These are phyloP conservation scores for Muscidifurax raptorellus DNA, from an alignment of 1,140 invertebrate species.

Conservation along the genomic window DNA sequence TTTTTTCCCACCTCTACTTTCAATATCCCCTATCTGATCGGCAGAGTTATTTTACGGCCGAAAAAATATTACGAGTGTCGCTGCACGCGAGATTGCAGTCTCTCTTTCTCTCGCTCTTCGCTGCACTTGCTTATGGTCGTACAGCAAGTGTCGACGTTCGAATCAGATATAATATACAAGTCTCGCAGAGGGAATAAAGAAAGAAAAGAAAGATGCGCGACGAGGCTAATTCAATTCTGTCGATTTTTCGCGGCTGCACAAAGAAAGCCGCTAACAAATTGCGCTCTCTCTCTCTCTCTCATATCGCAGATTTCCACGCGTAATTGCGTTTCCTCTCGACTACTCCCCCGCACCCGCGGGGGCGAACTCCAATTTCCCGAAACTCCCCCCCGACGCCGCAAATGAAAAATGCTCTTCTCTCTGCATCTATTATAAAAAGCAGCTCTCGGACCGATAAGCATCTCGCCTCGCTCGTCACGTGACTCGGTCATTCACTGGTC, in stretches of 20 bases:
- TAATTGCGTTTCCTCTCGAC: background rate
- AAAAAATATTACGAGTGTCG: background rate
- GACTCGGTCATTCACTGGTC: background rate
- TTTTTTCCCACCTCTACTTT: background rate
- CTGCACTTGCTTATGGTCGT: background rate
- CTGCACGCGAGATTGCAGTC: background rate
- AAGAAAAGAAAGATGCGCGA: background rate
- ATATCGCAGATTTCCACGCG: background rate
- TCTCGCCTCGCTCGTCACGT: background rate
- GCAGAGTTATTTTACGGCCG: background rate
- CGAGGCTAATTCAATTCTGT: background rate
- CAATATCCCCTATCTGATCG: background rate
- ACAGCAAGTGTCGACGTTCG: background rate
- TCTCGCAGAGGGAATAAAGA: background rate
- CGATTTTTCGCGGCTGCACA: background rate
- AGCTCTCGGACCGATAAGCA: background rate
- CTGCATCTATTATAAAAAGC: background rate
- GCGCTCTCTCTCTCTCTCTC: background rate
- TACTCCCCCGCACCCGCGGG: no score
- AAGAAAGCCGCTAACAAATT: background rate
- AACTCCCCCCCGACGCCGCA: background rate
- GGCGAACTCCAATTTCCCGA: background rate
- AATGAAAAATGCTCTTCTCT: background rate
- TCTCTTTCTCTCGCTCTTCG: background rate
- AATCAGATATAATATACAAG: background rate